Conservation (phyloP, 2,888 invertebrate species). For the Drosophila fungiperda region DNA sequence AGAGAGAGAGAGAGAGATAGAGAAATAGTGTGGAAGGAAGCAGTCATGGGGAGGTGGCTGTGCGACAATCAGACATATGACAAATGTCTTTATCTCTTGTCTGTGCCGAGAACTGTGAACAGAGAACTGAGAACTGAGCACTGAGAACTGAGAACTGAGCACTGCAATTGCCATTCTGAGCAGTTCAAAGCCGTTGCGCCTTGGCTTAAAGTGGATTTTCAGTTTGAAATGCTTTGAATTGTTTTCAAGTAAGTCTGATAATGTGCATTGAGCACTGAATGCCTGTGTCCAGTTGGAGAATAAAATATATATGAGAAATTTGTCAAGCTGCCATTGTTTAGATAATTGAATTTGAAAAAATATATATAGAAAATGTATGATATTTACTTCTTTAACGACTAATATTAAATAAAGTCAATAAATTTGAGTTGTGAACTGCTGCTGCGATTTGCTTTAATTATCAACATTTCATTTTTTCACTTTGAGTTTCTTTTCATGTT, state of each 20-base stretch:
- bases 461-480: neutral
- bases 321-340: neutral
- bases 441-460: neutral
- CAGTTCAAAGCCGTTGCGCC: slow-evolving; percentile 41
- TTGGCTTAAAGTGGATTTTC: slow-evolving; percentile 31
- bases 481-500: neutral
- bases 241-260: slow-evolving; percentile 25
- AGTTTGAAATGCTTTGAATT: slow-evolving; percentile 13
- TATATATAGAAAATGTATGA: neutral
- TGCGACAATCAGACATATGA: slow-evolving; percentile 53
- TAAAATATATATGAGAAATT: neutral
- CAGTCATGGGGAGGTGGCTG: neutral
- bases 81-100: slow-evolving; percentile 63
- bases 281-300: neutral
- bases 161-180: slow-evolving; percentile 33
- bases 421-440: neutral
- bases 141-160: slow-evolving; percentile 10
- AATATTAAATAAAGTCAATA: neutral
- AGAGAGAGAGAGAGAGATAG: neutral
- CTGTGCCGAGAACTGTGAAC: neutral
- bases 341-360: neutral
- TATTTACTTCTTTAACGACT: neutral
- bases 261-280: neutral
- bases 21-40: neutral
- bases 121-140: too few relatives aligned